A percentile compares a stretch with the other conserved stretches of the same genome.
phyloP scores from a whole-genome alignment of 2,888 invertebrate species.

The Leptopilina syphax region DNA sequence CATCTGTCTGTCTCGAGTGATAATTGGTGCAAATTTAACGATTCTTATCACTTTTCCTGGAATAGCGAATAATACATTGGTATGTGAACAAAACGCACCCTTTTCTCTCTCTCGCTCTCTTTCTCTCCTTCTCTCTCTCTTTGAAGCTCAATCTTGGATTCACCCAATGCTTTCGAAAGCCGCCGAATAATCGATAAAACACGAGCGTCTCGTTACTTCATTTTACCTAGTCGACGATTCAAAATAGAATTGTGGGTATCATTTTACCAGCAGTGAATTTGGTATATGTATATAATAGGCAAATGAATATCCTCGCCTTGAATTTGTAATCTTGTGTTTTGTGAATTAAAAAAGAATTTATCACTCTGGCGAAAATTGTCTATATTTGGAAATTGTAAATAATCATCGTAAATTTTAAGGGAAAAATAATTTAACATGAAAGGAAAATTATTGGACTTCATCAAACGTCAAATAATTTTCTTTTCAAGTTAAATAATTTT shows the following conservation, averaged over 20 bases:
- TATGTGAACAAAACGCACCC: conserved; percentile 5
- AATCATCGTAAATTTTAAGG: no score
- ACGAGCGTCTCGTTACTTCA: conserved; percentile 21
- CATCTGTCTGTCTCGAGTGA: not conserved
- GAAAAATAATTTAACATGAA: no score
- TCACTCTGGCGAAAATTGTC: no score
- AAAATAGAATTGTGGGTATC: not conserved
- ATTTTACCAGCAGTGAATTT: not conserved
- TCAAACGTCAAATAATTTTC: no score
- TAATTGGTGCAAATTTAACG: conserved; percentile 17
- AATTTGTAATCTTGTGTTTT: no score
- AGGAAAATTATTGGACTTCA: no score
- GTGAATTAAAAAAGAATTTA: no score
- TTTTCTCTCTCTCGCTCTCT: not conserved
- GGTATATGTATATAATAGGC: not conserved
- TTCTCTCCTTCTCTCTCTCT: not conserved
- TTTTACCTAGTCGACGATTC: conserved; percentile 22
- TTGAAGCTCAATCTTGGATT: conserved; percentile 30
- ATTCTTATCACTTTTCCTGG: conserved; percentile 1
- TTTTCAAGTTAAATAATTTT: no score
- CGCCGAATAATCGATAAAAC: conserved; percentile 32
- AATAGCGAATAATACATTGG: not conserved
- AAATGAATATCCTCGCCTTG: not conserved
- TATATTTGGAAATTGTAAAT: no score
- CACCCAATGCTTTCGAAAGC: conserved; percentile 19